These are phyloP conservation scores for Pyxicephalus adspersus DNA, from an alignment of 2,113 vertebrate genomes.

Conservation along the genomic window DNA sequence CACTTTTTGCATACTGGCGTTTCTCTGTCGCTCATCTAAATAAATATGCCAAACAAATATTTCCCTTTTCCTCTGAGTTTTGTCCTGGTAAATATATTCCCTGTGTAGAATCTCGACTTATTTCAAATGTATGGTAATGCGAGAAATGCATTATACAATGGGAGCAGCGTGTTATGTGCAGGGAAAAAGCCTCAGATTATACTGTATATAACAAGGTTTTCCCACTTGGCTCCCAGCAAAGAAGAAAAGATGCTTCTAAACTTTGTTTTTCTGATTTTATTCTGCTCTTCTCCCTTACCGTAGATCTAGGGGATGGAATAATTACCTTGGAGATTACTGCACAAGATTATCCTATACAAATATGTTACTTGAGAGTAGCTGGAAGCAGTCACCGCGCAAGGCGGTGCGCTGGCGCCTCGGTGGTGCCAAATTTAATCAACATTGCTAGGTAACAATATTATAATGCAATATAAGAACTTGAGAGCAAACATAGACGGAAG, in stretches of 20 bases:
- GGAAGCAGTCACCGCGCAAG: constrained; percentile 50
- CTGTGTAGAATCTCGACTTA: constrained; percentile 60
- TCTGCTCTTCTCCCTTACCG: constrained; percentile 53
- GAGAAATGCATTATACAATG: constrained; percentile 54
- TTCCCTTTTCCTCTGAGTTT: constrained; percentile 53
- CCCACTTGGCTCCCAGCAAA: constrained; percentile 56
- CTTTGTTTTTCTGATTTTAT: constrained; percentile 62
- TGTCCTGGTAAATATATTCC: constrained; percentile 57
- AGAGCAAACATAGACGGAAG: too few relatives aligned
- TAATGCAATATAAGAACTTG: constrained; percentile 59
- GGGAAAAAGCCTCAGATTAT: constrained; percentile 28
- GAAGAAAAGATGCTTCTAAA: constrained; percentile 57
- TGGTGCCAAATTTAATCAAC: constrained; percentile 55
- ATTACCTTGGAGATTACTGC: constrained; percentile 63
- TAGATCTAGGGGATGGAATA: constrained; percentile 61
- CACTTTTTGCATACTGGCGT: not conserved
- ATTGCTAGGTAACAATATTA: constrained; percentile 62
- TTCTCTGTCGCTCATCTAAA: constrained; percentile 12
- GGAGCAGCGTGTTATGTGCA: constrained; percentile 21
- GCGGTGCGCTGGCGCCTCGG: constrained; percentile 49
- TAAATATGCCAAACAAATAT: constrained; percentile 53
- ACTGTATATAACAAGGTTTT: constrained; percentile 55
- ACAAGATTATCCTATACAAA: constrained; percentile 53
- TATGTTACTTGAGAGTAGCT: constrained; percentile 54
- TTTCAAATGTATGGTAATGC: constrained; percentile 55